These are phyloP conservation scores for Odontocolon sp. DNA, from an alignment of 2,888 invertebrate genomes.

Conservation along the genomic window DNA sequence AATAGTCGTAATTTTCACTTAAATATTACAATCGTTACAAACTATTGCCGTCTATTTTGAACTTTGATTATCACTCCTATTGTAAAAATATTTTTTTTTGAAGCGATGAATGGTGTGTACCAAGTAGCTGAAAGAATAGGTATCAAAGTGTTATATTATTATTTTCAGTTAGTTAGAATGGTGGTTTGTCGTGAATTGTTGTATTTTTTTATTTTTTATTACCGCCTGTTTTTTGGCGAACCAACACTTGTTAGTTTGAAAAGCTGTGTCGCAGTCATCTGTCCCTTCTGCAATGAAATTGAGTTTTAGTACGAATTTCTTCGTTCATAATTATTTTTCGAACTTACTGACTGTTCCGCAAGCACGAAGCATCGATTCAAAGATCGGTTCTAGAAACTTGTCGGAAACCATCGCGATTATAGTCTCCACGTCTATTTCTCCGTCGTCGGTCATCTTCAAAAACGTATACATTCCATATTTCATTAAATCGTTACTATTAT, in stretches of 20 bases:
- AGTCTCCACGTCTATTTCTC: slow-evolving; percentile 78
- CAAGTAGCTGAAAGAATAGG: slow-evolving; percentile 35
- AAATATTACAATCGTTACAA: neutral
- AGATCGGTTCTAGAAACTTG: slow-evolving; percentile 68
- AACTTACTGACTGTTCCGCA: slow-evolving; percentile 77
- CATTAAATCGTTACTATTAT: slow-evolving; percentile 38
- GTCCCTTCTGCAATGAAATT: slow-evolving; percentile 64
- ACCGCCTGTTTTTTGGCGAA: slow-evolving; percentile 64
- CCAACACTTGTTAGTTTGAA: slow-evolving; percentile 76
- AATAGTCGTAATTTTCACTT: neutral
- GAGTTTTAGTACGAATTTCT: slow-evolving; percentile 1
- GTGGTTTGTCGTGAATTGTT: neutral
- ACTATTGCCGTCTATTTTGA: neutral
- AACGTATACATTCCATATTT: neutral
- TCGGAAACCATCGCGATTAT: slow-evolving; percentile 78
- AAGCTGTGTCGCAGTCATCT: slow-evolving; percentile 75
- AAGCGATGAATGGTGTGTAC: slow-evolving; percentile 3
- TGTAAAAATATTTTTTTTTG: neutral
- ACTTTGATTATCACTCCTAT: neutral
- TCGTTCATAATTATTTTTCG: neutral
- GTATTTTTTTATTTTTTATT: slow-evolving; percentile 23
- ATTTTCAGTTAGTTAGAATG: neutral
- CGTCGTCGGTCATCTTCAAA: slow-evolving; percentile 78
- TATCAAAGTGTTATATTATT: neutral
- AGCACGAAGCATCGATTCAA: slow-evolving; percentile 71